Evolutionary conservation across 2,888 invertebrate genomes (phyloP).

Genomic region (Peribatodes rhomboidaria): DNA sequence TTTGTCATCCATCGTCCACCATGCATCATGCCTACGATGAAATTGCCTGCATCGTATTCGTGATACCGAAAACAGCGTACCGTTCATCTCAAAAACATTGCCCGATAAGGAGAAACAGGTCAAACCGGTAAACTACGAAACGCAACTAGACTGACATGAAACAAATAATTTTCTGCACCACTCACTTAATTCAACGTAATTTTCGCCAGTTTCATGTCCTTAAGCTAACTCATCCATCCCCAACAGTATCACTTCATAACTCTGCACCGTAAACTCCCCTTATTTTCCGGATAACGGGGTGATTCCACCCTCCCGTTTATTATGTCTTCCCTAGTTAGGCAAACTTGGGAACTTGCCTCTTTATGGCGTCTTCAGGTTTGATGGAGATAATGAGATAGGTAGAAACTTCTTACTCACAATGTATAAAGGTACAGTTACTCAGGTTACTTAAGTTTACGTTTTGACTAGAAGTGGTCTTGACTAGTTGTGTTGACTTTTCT

Average conservation of each 20-base stretch:
- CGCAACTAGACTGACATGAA: too few relatives aligned
- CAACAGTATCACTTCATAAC: constrained; percentile 38
- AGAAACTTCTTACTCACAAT: constrained; percentile 5
- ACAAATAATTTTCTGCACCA: too few relatives aligned
- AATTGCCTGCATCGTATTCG: not conserved
- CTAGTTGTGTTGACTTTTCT: too few relatives aligned
- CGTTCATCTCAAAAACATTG: too few relatives aligned
- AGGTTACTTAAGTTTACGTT: not conserved
- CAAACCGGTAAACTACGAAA: too few relatives aligned
- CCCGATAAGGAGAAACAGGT: too few relatives aligned
- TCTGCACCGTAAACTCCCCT: constrained; percentile 49
- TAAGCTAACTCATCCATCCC: not conserved
- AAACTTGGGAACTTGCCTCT: constrained; percentile 29
- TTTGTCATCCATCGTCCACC: too few relatives aligned
- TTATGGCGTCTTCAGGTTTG: constrained; percentile 24
- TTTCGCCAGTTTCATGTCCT: not conserved
- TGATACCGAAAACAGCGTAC: too few relatives aligned
- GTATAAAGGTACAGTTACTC: not conserved
- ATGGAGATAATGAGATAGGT: constrained; percentile 22
- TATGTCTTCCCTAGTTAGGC: constrained; percentile 33
- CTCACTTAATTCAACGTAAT: too few relatives aligned
- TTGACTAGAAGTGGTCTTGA: too few relatives aligned
- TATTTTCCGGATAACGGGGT: constrained; percentile 67
- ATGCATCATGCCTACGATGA: not conserved
- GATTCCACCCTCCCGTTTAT: constrained; percentile 59